A percentile compares a stretch with the other conserved stretches of the same genome.
phyloP scores from a whole-genome alignment of 2,113 vertebrate species.

The Ammodytes marinus region DNA sequence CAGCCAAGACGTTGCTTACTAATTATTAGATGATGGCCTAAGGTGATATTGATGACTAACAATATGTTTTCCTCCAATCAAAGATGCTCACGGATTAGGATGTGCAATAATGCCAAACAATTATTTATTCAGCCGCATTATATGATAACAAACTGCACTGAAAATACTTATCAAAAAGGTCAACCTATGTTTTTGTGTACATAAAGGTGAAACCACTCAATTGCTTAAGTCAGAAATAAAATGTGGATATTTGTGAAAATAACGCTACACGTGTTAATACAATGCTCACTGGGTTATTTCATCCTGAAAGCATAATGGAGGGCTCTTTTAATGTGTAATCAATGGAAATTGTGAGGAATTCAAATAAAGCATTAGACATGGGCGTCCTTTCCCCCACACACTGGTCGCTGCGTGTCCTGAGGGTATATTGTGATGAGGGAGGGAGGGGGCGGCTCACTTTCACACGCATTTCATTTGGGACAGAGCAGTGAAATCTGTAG shows the following conservation, averaged over 20 bases:
- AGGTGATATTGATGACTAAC: constrained; percentile 48
- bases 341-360: constrained; percentile 72
- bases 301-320: constrained; percentile 46
- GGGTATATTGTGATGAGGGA: constrained; percentile 53
- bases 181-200: background rate
- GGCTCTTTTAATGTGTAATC: constrained; percentile 75
- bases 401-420: constrained; percentile 69
- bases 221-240: background rate
- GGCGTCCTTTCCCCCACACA: constrained; percentile 7
- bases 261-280: constrained; percentile 13
- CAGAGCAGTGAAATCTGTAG: constrained; percentile 51
- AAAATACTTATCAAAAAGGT: background rate
- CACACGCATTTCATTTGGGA: constrained; percentile 65
- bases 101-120: constrained; percentile 41
- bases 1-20: constrained; percentile 3
- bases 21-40: constrained; percentile 43
- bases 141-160: constrained; percentile 4
- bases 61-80: constrained; percentile 38
- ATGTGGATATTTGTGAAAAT: constrained; percentile 3
- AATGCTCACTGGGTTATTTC: constrained; percentile 29
- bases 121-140: constrained; percentile 10
- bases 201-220: background rate
- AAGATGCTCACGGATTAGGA: constrained; percentile 5
- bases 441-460: constrained; percentile 40
- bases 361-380: constrained; percentile 57